phyloP scores from a whole-genome alignment of 2,113 vertebrate genomes.

The Coreoperca whiteheadi region DNA sequence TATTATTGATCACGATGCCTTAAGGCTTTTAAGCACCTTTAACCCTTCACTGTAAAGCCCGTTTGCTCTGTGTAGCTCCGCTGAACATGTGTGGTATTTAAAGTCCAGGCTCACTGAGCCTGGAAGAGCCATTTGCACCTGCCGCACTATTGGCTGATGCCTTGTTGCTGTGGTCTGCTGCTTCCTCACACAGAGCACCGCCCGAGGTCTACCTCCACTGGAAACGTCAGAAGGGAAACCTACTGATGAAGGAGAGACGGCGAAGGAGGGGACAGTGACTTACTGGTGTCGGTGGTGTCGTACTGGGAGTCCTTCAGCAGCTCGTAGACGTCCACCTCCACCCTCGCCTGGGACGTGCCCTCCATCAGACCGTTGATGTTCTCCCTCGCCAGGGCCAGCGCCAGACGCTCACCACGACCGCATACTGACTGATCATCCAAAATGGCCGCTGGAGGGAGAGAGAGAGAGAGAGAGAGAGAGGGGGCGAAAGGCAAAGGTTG shows the following conservation, averaged over 20 bases:
- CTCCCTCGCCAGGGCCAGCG: constrained; percentile 90
- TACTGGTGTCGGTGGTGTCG: constrained; percentile 93
- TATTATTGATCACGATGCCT: too few species aligned
- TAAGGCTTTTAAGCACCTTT: not conserved
- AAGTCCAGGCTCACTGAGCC: not conserved
- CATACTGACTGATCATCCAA: constrained; percentile 91
- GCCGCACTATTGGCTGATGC: not conserved
- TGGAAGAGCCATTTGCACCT: not conserved
- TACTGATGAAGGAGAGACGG: not conserved
- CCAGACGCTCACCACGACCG: constrained; percentile 90
- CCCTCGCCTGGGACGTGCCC: constrained; percentile 85
- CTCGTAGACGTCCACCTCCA: constrained; percentile 93
- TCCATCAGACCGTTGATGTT: constrained; percentile 91
- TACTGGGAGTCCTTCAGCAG: constrained; percentile 93
- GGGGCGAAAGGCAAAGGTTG: not conserved
- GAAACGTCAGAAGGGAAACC: constrained; percentile 3
- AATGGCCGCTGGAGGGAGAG: constrained; percentile 75
- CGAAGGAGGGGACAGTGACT: constrained; percentile 42
- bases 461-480: too few species aligned
- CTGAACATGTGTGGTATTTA: not conserved
- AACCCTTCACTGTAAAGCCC: not conserved
- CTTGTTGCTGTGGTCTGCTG: not conserved
- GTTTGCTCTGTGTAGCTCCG: not conserved
- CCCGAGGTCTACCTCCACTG: not conserved
- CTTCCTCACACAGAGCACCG: not conserved